Evolutionary conservation across 2,888 invertebrate species (phyloP), one percentile per base, ranked within the genome.

Genomic region (Philaethria dido): DNA sequence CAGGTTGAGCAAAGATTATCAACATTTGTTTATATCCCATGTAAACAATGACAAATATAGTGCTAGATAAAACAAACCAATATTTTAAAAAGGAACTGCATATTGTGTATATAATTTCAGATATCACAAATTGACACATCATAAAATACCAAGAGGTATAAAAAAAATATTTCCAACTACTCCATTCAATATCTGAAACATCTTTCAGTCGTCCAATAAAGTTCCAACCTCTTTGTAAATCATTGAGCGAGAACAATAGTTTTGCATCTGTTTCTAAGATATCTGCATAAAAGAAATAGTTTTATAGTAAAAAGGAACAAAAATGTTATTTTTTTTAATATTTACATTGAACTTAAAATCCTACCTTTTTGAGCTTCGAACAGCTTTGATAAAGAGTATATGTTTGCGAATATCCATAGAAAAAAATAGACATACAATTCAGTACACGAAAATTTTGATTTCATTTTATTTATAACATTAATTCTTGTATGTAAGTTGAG

Each of bases 121-220:
- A 93, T 64, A 94, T 76, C 55, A 92, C 25, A 72, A 94, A 86
- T 76, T 95, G 94, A 29, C 93, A 66, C 67, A 93, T 74, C 70
- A 94, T 78, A 91, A 94, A 95, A 62, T 93, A 92, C 79, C 93
- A 88, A 62, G 94, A 82, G 70, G 82, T 85, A 52, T 85, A 80
- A 62, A 95, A 80, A 64, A 94, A 92, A 72, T 87, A 93, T 76
- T 93, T 93, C 93, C 94, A 95, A 66, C 93, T 90, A 77, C 86
- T 93, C 96, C 96, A 96, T 88, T 96, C 96, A 78, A 93, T 88
- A 85, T 96, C 96, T 20, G 95, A 93, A 25, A 88, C 84, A 87
- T 96, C 96, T 86, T 93, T 94, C 70, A 92, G 92, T 75, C 93
- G 88, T 33, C 87, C 82, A 57, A 94, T 73, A 75, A 94, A 84